These are phyloP conservation scores for Eretmocerus hayati DNA, from an alignment of 2,888 invertebrate species.

Conservation along the genomic window DNA sequence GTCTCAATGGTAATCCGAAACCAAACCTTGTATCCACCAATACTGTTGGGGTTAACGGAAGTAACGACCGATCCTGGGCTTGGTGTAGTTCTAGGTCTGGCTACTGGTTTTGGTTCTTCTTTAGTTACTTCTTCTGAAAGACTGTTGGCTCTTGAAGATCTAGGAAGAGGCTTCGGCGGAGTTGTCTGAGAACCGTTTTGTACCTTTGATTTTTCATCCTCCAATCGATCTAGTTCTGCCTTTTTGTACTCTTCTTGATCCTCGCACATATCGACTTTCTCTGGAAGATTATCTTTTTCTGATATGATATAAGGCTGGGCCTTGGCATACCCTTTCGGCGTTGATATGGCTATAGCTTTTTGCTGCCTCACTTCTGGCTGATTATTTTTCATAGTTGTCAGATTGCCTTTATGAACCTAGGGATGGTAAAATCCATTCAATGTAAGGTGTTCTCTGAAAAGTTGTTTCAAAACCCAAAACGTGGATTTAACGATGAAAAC, in stretches of 20 bases:
- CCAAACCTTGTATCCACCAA: slow-evolving; percentile 70
- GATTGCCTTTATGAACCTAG: slow-evolving; percentile 45
- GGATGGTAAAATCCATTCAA: slow-evolving; percentile 35
- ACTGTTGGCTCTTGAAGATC: slow-evolving; percentile 65
- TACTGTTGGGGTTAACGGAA: slow-evolving; percentile 52
- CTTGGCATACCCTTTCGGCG: slow-evolving; percentile 38
- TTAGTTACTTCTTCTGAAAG: slow-evolving; percentile 67
- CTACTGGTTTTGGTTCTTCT: slow-evolving; percentile 59
- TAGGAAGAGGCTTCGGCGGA: slow-evolving; percentile 74
- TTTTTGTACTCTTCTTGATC: slow-evolving; percentile 36
- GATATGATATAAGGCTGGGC: slow-evolving; percentile 29
- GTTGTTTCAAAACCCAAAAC: no score
- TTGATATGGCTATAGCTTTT: slow-evolving; percentile 34
- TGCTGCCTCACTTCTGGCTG: slow-evolving; percentile 36
- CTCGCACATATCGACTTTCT: slow-evolving; percentile 32
- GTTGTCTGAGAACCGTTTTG: slow-evolving; percentile 47
- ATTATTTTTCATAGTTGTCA: slow-evolving; percentile 39
- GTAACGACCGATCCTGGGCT: slow-evolving; percentile 54
- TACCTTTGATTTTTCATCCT: slow-evolving; percentile 39
- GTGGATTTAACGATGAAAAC: no score
- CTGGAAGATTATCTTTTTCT: slow-evolving; percentile 36
- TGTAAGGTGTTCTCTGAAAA: no score
- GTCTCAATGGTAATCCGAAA: no score
- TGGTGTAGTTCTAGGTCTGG: slow-evolving; percentile 64
- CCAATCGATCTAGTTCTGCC: slow-evolving; percentile 29